Base-by-base conservation (phyloP, 2,113 vertebrate genomes). In the Poeciliopsis turrubarensis region DNA sequence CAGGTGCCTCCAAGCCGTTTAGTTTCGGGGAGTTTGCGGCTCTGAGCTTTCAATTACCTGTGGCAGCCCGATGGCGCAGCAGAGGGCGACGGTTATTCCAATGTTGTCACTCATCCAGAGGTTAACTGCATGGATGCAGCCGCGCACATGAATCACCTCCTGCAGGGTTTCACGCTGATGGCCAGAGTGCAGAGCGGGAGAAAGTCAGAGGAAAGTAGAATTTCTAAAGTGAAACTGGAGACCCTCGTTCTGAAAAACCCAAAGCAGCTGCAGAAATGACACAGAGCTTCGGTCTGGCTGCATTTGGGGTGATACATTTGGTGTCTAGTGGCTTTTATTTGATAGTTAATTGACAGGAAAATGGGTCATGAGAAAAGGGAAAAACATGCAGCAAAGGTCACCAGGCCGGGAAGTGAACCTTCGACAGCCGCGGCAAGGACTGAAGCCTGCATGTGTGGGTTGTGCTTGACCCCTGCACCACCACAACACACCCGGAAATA, bases 21-120 rank as follows among this genome's bases (percentile, higher is more conserved):
- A 8, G 22, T 70, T 61, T 72, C 54, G 31, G 75, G 14, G 31
- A 39, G 61, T 31, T 7, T 7, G 0, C 0, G 17, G 29, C 37
- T 4, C 12, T 0, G 51, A 67, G 32, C 29, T 78, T 82, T 68
- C 37, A 70, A 80, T 87, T 92, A 97, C 97, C 96, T 97, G 97
- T 0, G 96, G 97, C 54, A 96, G 93, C 15, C 97, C 94, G 4
- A 97, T 77, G 37, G 95, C 95, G 32, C 92, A 95, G 87, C 95
- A 95, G 1, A 97, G 88, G 22, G 93, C 96, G 22, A 96, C 9
- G 0, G 96, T 96, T 79, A 93, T 83, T 63, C 95, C 95, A 0
- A 96, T 92, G 90, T 97, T 96, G 94, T 97, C 96, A 37, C 93
- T 95, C 89, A 97, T 94, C 96, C 97, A 97, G 68, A 97, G 94